Base-by-base conservation (phyloP, 2,113 vertebrate species). In the Damaliscus lunatus region DNA sequence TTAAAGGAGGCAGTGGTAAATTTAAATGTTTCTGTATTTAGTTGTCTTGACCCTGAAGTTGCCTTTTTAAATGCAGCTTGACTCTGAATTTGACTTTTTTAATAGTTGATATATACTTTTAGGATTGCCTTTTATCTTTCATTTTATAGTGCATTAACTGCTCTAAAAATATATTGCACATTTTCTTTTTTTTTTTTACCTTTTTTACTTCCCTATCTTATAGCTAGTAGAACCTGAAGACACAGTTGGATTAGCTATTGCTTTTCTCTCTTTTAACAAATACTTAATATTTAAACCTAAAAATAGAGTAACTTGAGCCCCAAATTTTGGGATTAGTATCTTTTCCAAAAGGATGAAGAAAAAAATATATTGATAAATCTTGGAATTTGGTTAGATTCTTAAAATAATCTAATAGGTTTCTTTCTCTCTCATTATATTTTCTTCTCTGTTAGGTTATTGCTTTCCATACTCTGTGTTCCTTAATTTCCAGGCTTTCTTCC, bases 231-330 rank as follows among this genome's bases (percentile, higher is more conserved):
- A 71, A 33, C 57, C 33, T 62, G 67, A 93, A 59, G 64, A 77
- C 21, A 60, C 16, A 50, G 25, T 84, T 90, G 46, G 48, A 6
- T 96, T 91, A 88, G 17, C 12, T 50, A 15, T 84, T 64, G 31
- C 15, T 89, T 95, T 48, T 50, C 17, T 46, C 2, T 74, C 16
- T 92, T 91, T 87, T 85, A 77, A 57, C 6, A 85, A 67, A 43
- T 77, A 59, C 1, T 64, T 95, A 81, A 40, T 15, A 52, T 91
- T 96, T 92, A 82, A 60, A 67, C 81, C 48, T 95, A 77, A 59
- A 12, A 59, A 23, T 94, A 52, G 52, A 87, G 29, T 95, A 89
- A 96, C 46, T 94, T 96, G 57, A 96, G 84, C 88, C 31, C 9
- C 25, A 62, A 5, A 78, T 50, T 93, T 96, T 92, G 60, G 31